Percentiles rank a stretch among this genome's conserved stretches.
These are phyloP conservation scores for Neocrepidodera transversa DNA, from an alignment of 2,888 invertebrate species.

Conservation along the genomic window DNA sequence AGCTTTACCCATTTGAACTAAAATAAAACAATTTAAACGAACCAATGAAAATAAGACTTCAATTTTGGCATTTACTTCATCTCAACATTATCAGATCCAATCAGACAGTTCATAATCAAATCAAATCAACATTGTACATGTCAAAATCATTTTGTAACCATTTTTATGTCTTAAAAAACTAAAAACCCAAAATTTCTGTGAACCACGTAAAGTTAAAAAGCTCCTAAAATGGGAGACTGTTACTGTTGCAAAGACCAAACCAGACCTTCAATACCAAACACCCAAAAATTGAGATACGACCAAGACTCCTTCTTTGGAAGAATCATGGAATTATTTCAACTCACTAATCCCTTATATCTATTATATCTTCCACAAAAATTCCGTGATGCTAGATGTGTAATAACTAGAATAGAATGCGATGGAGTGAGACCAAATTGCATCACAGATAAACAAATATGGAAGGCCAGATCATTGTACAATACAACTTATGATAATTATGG, in stretches of 20 bases:
- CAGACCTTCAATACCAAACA: neutral
- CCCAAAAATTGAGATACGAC: neutral
- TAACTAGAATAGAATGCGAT: neutral
- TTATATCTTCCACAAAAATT: neutral
- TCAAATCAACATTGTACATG: neutral
- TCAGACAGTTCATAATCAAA: too few relatives aligned
- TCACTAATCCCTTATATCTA: conserved; percentile 12
- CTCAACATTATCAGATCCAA: too few relatives aligned
- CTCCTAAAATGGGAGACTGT: conserved; percentile 1
- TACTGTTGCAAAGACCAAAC: conserved; percentile 6
- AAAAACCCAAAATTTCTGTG: conserved; percentile 1
- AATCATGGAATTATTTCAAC: conserved; percentile 10
- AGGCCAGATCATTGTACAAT: conserved; percentile 3
- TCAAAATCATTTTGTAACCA: neutral
- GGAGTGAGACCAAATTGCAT: neutral
- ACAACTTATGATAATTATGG: neutral
- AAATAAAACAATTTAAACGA: too few relatives aligned
- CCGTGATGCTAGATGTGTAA: neutral
- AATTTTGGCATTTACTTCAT: too few relatives aligned
- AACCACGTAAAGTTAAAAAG: neutral
- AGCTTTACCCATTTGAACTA: too few relatives aligned
- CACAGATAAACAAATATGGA: conserved; percentile 8
- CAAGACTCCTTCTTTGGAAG: conserved; percentile 13
- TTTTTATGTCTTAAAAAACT: neutral
- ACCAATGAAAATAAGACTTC: too few relatives aligned